Evolutionary conservation across 2,797 vertebrate genomes (phyloP), one percentile per base, ranked within the genome.

Genomic region (Taenioides sp.): DNA sequence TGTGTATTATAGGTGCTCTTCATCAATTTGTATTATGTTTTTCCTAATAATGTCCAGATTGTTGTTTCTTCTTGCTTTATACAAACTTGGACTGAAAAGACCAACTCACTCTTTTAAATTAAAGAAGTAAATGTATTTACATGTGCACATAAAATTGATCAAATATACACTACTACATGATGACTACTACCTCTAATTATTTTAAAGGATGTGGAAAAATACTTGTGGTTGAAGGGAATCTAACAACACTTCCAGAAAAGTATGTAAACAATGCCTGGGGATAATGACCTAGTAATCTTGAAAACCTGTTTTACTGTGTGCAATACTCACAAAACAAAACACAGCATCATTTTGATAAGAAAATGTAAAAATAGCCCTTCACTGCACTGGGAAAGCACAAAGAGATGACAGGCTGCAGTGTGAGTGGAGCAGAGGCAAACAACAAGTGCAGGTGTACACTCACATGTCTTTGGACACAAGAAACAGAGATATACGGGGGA

Each of bases 361-460:
- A 65, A 50, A 18, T 49, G 16, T 49, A 25, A 65, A 50, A 49
- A 49, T 65, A 65, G 14, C 27, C 4, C 5, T 40, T 47, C 9
- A 14, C n/a, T 7, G n/a, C n/a, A 2, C 34, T 23, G 22, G 20
- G 34, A 11, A 25, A 22, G 11, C 34, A 63, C 23, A 64, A 22
- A 17, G n/a, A 50, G 63, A 49, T 65, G 70, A 68, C 37, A 23
- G 43, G 28, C 34, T 18, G 50, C 25, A 65, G 10, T 23, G 23
- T 67, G 40, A 67, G 40, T 7, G 3, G 34, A 23, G 64, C 43
- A 40, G 61, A 4, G 22, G 54, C 54, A 31, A 49, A 59, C 27
- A 60, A 23, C 60, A 43, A 40, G 28, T 23, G 58, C 50, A 74
- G 43, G 34, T 43, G 1, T 18, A 74, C 65, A 43, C 52, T 67